Base-by-base conservation (phyloP, 2,888 invertebrate genomes). In the Lepidonotus clava region DNA sequence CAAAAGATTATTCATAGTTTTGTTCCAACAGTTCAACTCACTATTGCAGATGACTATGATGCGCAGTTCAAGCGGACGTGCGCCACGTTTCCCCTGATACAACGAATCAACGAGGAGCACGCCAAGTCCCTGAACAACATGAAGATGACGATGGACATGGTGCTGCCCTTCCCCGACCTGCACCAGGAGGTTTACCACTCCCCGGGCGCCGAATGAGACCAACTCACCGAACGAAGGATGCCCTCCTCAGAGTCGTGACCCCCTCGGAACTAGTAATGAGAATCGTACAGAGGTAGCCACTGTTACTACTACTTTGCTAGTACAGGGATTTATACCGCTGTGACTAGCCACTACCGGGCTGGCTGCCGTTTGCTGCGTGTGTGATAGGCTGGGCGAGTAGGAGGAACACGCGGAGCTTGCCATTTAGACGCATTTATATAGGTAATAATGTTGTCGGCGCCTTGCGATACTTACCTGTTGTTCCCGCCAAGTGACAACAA, bases 31-130 rank as follows among this genome's bases (percentile, higher is more conserved):
- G 46, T 18, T 46, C 46, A 11, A 8, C 46, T 18, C 46, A 11
- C 46, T 84, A 86, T 89, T 90, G 8, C 90, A 91, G 91, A 91
- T 89, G 89, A 87, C 66, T 67, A 51, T 40, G 92, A 93, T 61
- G 87, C 87, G 71, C 89, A 90, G 86, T 92, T 93, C 88, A 86
- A 88, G 34, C 87, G 90, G 38, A 87, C 91, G 18, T 88, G 93
- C 21, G 86, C 88, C 41, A 89, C 90, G 51, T 90, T 92, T 4
- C 92, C 92, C 0, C 87, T 91, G 86, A 91, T 93, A 83, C 90
- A 89, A 41, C 88, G 88, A 84, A 91, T 93, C 77, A 94, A 93
- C 87, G 89, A 91, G 76, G 91, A 92, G 53, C 94, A 94, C 89
- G 86, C 92, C 0, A 90, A 91, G 87, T 91, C 92, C 6, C 90